A percentile compares a stretch with the other conserved stretches of the same genome.
Conservation (phyloP, 1,140 invertebrate species). For the Drosophila nannoptera region DNA sequence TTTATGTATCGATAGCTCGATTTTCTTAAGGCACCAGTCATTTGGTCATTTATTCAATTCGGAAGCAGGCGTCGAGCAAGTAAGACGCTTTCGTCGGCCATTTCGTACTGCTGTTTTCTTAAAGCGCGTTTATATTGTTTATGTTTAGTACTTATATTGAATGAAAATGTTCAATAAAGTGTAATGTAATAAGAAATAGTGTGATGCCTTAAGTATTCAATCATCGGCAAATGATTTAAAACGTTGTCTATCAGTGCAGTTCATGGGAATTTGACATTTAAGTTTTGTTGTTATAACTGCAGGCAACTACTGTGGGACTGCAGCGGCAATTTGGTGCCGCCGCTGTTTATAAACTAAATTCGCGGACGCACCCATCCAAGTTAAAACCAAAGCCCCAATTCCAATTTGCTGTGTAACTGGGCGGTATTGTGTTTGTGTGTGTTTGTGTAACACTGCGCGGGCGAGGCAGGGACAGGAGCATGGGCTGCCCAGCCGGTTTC, state of each 20-base stretch:
- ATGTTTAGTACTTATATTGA: constrained; percentile 16
- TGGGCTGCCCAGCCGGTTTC: constrained; percentile 53
- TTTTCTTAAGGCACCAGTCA: neutral
- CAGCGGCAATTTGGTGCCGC: constrained; percentile 34
- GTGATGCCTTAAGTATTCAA: constrained; percentile 11
- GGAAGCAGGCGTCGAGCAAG: constrained; percentile 34
- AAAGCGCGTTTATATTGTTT: constrained; percentile 7
- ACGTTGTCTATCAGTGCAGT: constrained; percentile 25
- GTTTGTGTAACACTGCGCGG: constrained; percentile 17
- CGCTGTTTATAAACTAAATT: constrained; percentile 50
- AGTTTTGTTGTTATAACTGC: constrained; percentile 21
- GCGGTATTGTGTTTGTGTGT: constrained; percentile 12
- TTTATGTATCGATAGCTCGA: neutral
- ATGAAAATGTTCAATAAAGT: constrained; percentile 27
- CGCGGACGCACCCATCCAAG: constrained; percentile 69
- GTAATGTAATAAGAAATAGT: constrained; percentile 27
- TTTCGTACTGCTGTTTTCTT: neutral
- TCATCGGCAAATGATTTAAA: constrained; percentile 5
- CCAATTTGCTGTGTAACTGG: constrained; percentile 22
- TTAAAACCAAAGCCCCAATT: constrained; percentile 37
- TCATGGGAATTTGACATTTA: constrained; percentile 76
- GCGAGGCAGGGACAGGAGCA: constrained; percentile 54
- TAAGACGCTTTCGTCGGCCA: constrained; percentile 9
- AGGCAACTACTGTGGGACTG: constrained; percentile 22
- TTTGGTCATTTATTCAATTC: constrained; percentile 41